Evolutionary conservation across 2,888 invertebrate genomes (phyloP), one percentile per base, ranked within the genome.

Genomic region (Odontothrips loti): DNA sequence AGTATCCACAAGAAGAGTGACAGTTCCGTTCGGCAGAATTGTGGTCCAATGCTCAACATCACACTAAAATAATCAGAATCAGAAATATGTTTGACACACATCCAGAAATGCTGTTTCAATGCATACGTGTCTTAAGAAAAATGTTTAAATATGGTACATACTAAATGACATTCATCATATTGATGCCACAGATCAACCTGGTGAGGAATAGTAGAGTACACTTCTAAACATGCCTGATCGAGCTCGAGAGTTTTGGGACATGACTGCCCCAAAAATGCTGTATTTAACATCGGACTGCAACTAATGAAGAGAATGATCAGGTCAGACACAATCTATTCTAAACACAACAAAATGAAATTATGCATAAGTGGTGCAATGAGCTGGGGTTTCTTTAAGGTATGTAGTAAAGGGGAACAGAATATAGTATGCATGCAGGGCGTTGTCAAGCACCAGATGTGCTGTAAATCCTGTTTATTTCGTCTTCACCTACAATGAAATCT

Each of bases 1-100:
- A 20, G 87, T 86, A 27, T 86, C 84, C 79, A 86, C 80, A 75
- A 86, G 83, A 6, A 87, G 82, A 27, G 85, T 85, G 0, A 83
- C 84, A 81, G 85, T 86, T 29, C 82, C 84, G 43, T 85, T 83
- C 9, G 85, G 82, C 34, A 84, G 51, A 80, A 87, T 82, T 82
- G 83, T 84, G 48, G 83, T 83, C 82, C 83, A 83, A 58, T 83
- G 83, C 80, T 84, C 63, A 47, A 84, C 85, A 81, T 85, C 82
- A 82, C 88, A 88, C 87, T 88, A 81, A 79, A 43, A 80, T 34
- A 79, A 27, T 68, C 58, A 51, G 29, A 80, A 27, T 79, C 34
- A 43, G 3, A 43, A 6, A 43, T 43, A 43, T 43, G 34, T 43
- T 43, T 8, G 20, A 79, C 48, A 79, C 29, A 43, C 43, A 34